Evolutionary conservation across 2,113 vertebrate species (phyloP).

Genomic region (Colinus virginianus): DNA sequence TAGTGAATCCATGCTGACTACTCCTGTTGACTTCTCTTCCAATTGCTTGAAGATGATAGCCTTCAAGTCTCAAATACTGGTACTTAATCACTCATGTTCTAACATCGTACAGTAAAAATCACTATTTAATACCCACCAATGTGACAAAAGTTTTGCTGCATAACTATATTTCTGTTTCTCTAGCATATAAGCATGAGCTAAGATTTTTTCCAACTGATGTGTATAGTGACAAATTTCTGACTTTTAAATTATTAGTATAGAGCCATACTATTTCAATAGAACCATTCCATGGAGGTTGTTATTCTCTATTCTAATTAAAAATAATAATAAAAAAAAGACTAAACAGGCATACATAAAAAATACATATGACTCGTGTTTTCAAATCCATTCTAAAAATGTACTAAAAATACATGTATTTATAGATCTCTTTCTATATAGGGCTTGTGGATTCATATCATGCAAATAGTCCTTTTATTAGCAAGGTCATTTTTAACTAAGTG

Average conservation of each 20-base stretch:
- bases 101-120: neutral
- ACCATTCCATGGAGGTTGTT: neutral
- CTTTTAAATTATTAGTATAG: neutral
- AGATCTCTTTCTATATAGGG: neutral
- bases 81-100: neutral
- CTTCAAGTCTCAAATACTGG: neutral
- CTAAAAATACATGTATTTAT: neutral
- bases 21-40: no score
- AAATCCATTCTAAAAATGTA: neutral
- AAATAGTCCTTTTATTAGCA: neutral
- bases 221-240: neutral
- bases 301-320: neutral
- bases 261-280: neutral
- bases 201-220: neutral
- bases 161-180: neutral
- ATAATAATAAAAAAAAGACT: neutral
- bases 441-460: neutral
- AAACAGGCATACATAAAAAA: neutral
- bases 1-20: no score
- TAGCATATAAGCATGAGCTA: neutral
- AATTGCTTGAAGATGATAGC: no score
- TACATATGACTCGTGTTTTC: neutral
- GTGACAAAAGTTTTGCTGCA: neutral
- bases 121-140: neutral
- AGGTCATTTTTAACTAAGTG: neutral